phyloP scores from a whole-genome alignment of 1,140 invertebrate genomes.

The Aphis craccivora region DNA sequence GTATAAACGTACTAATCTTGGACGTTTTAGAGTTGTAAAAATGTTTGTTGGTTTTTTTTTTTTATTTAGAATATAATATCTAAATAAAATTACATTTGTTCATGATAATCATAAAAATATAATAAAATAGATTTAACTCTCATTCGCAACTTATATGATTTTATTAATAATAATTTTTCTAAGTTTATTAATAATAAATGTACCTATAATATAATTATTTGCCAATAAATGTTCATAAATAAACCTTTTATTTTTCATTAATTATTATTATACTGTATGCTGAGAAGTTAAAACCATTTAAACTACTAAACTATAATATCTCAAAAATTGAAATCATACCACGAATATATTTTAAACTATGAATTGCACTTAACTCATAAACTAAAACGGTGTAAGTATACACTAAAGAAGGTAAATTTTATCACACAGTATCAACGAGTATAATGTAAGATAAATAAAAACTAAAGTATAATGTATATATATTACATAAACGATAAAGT shows the following conservation, averaged over 20 bases:
- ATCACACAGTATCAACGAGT: not conserved
- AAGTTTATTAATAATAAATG: not conserved
- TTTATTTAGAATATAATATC: not conserved
- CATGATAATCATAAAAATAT: not conserved
- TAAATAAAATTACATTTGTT: not conserved
- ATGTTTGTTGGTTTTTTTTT: not conserved
- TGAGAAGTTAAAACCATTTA: not conserved
- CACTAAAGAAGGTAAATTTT: not conserved
- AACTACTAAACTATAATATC: not conserved
- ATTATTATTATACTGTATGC: not conserved
- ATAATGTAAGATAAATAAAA: not conserved
- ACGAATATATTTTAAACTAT: no score
- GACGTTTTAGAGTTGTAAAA: not conserved
- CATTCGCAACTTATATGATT: not conserved
- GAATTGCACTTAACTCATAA: not conserved
- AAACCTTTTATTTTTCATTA: not conserved
- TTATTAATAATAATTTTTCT: not conserved
- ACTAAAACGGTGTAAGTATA: not conserved
- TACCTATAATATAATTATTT: not conserved
- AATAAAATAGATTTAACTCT: not conserved
- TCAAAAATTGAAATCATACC: not conserved
- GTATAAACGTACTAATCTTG: not conserved
- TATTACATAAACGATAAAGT: not conserved
- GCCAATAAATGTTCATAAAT: not conserved
- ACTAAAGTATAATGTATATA: no score